Base-by-base conservation (phyloP, 2,888 invertebrate species). In the Gonocerus acuteangulatus region DNA sequence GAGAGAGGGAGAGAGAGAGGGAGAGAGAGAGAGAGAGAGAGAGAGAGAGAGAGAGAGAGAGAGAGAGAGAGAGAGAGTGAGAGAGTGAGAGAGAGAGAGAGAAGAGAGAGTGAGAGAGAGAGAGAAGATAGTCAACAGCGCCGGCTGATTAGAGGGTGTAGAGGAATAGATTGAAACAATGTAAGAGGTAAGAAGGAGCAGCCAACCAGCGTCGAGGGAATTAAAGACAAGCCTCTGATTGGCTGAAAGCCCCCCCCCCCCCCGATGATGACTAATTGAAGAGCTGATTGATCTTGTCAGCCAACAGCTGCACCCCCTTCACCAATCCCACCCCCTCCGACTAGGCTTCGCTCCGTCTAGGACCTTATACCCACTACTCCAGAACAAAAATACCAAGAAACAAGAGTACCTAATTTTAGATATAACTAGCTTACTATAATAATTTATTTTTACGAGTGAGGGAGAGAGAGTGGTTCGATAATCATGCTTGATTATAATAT, bases 11-110 rank as follows among this genome's bases (percentile, higher is more conserved):
- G 39, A 15, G 39, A 52, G 52, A 39, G 21, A 39, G 39, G 15
- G 52, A 34, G 34, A n/a, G 39, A n/a, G 39, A n/a, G 15, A 34
- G 34, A 16, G 52, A 36, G 36, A 61, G 56, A 62, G 62, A 58
- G 65, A 61, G 63, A 67, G 65, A 62, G 60, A 60, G 65, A 62
- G 60, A 60, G 48, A 54, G 58, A 57, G 62, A 52, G 52, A 52
- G 45, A 45, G 57, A 45, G 57, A 45, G 48, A 23, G 59, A 59
- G 59, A 27, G 47, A 59, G 48, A 60, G 15, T 22, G 27, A 51
- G 51, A 42, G 51, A 42, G 42, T 15, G 58, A 32, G 48, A 18
- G 47, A 34, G 45, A 6, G 11, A 47, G 19, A 19, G 19, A 11
- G 3, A n/a, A 39, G 15, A 39, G n/a, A 39, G 39, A 39, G 15